These are phyloP conservation scores for Mactra quadrangularis DNA, from an alignment of 1,140 invertebrate genomes.

Conservation along the genomic window DNA sequence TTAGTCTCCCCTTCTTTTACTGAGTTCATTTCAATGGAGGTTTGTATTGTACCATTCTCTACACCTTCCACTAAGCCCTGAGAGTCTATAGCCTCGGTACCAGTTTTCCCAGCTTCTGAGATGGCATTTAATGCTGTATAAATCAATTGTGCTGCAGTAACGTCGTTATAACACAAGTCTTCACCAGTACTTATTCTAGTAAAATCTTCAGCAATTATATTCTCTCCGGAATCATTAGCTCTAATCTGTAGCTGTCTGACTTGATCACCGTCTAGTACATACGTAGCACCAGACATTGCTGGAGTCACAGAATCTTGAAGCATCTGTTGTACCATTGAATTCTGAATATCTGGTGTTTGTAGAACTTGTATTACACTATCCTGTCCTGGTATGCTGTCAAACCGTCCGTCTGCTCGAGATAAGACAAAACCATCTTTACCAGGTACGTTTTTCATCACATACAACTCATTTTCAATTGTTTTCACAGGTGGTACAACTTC, in stretches of 20 bases:
- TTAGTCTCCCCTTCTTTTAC: slow-evolving; percentile 71
- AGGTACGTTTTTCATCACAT: background rate
- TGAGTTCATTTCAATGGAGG: slow-evolving; percentile 64
- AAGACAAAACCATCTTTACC: background rate
- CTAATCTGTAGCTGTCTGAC: slow-evolving; percentile 67
- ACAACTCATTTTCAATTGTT: background rate
- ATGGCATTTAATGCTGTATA: slow-evolving; percentile 85
- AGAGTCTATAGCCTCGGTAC: background rate
- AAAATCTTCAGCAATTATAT: slow-evolving; percentile 71
- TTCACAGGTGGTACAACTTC: background rate
- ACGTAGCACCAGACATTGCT: background rate
- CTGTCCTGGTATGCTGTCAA: background rate
- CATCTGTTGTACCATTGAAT: background rate
- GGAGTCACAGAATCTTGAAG: background rate
- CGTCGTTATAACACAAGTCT: slow-evolving; percentile 84
- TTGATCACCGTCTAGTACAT: slow-evolving; percentile 36
- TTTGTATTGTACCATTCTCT: slow-evolving; percentile 67
- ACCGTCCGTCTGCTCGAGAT: background rate
- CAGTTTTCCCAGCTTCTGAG: slow-evolving; percentile 58
- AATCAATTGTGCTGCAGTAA: slow-evolving; percentile 85
- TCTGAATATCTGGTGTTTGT: background rate
- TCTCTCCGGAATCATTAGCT: slow-evolving; percentile 68
- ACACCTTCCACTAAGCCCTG: slow-evolving; percentile 22
- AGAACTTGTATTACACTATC: slow-evolving; percentile 16
- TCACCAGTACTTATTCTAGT: slow-evolving; percentile 70